Percentiles rank a stretch among this genome's conserved stretches.
These are phyloP conservation scores for Acanthaster planci DNA, from an alignment of 35 echinoderm and acorn worm genomes.

Conservation along the genomic window DNA sequence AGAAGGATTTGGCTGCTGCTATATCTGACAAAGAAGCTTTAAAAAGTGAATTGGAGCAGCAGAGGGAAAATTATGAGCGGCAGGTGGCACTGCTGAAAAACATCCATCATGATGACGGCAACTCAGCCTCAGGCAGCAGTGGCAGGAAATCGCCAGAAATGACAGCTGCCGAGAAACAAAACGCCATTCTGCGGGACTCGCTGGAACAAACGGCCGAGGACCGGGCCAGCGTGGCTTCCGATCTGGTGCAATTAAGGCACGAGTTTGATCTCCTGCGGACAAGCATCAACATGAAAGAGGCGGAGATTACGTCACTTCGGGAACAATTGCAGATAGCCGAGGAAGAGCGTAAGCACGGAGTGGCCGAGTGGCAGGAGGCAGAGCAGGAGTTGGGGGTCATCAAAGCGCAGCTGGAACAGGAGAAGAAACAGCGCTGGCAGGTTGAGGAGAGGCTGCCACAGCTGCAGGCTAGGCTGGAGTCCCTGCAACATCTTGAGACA, in stretches of 20 bases:
- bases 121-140: not conserved
- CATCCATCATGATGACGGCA: not conserved
- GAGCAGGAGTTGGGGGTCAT: slow-evolving; percentile 36
- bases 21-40: slow-evolving; percentile 7
- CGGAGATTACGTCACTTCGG: slow-evolving; percentile 29
- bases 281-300: slow-evolving; percentile 50
- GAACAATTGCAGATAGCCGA: slow-evolving; percentile 43
- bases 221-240: slow-evolving; percentile 31
- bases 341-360: slow-evolving; percentile 2
- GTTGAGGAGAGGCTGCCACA: slow-evolving; percentile 30
- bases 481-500: slow-evolving; percentile 32
- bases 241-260: slow-evolving; percentile 49
- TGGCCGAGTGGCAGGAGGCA: slow-evolving; percentile 32
- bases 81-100: slow-evolving; percentile 14
- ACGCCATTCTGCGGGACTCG: slow-evolving; percentile 29
- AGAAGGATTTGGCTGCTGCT: slow-evolving; percentile 22
- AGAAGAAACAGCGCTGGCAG: slow-evolving; percentile 36
- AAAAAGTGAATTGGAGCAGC: slow-evolving; percentile 14
- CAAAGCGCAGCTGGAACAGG: slow-evolving; percentile 59
- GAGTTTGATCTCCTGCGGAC: slow-evolving; percentile 50
- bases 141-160: slow-evolving; percentile 42
- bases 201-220: slow-evolving; percentile 40
- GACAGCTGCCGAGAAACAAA: slow-evolving; percentile 47
- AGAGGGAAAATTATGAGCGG: slow-evolving; percentile 21
- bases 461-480: slow-evolving; percentile 17